Evolutionary conservation across 2,113 vertebrate genomes (phyloP), one percentile per base, ranked within the genome.

Genomic region (Atlantisia rogersi): DNA sequence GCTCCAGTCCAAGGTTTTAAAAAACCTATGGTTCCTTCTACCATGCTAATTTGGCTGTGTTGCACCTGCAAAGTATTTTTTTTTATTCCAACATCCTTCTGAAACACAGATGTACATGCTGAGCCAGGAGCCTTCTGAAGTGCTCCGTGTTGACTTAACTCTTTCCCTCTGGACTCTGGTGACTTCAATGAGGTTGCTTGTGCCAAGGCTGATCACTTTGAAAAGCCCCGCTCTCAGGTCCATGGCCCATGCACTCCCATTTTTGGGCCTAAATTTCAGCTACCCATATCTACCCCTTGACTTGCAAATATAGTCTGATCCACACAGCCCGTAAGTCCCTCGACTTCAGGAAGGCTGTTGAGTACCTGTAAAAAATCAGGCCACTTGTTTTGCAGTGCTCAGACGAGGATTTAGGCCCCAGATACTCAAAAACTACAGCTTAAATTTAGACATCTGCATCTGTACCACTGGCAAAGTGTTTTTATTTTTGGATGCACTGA

Each of bases 401-500:
- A 86, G 86, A 76, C 48, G 40, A 19, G 50, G 82, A 91, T 93
- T 90, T 93, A 92, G 48, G 73, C 39, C 71, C 75, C 71, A 94
- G 82, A 94, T 94, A 92, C 89, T 96, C 74, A 62, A 95, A 95
- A 92, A 31, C 62, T 92, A 71, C 35, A 40, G 89, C 84, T 96
- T 95, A 89, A 92, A 96, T 96, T 94, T 94, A 96, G 90, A 93
- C 62, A 93, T 94, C 88, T 95, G 86, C 86, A 96, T 94, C 83
- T 75, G 58, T 63, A 97, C 55, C 86, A 92, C 65, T 92, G 88
- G 92, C 82, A 90, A 74, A 93, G 39, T 13, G 37, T 24, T 93
- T 92, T 96, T 96, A 96, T 97, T 96, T 97, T 94, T 96, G 92
- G 95, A 96, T 93, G 79, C 90, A 81, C 64, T 74, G 91, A 91